A percentile compares a stretch with the other conserved stretches of the same genome.
phyloP scores from a whole-genome alignment of 2,797 vertebrate species.

The Alca torda region DNA sequence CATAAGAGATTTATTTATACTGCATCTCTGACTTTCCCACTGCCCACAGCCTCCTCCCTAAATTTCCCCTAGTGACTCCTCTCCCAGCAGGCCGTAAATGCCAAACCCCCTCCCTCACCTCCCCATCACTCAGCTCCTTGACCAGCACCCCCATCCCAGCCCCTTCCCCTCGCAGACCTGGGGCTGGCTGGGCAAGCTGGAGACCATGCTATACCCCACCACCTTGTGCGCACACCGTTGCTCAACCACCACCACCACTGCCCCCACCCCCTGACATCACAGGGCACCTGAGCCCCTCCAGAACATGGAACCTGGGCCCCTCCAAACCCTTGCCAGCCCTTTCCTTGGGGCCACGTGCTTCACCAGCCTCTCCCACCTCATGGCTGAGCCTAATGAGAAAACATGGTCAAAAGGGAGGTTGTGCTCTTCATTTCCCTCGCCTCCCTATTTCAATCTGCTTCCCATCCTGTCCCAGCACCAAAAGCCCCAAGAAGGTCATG shows the following conservation, averaged over 20 bases:
- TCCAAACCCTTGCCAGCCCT: not conserved
- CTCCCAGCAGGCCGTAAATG: not conserved
- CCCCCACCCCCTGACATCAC: fast-evolving
- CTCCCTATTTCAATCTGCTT: not conserved
- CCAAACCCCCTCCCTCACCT: fast-evolving
- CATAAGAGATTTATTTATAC: not conserved
- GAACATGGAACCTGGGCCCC: not conserved
- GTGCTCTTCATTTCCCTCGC: not conserved
- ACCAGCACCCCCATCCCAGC: not conserved
- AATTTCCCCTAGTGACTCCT: fast-evolving
- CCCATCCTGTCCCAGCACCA: fast-evolving
- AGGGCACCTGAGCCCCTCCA: not conserved
- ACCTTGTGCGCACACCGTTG: fast-evolving
- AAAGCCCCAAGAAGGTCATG: not conserved
- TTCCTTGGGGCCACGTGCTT: fast-evolving
- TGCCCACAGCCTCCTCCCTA: not conserved
- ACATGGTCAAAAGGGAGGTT: not conserved
- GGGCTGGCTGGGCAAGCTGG: not conserved
- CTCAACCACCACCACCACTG: not conserved
- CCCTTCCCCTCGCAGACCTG: not conserved
- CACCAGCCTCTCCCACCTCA: not conserved
- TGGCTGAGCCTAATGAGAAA: fast-evolving
- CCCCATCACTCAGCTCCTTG: not conserved
- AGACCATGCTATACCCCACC: not conserved
- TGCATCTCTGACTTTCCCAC: not conserved